Evolutionary conservation across 2,888 invertebrate species (phyloP), one percentile per base, ranked within the genome.

Genomic region (Pachycephus smyrnensis): DNA sequence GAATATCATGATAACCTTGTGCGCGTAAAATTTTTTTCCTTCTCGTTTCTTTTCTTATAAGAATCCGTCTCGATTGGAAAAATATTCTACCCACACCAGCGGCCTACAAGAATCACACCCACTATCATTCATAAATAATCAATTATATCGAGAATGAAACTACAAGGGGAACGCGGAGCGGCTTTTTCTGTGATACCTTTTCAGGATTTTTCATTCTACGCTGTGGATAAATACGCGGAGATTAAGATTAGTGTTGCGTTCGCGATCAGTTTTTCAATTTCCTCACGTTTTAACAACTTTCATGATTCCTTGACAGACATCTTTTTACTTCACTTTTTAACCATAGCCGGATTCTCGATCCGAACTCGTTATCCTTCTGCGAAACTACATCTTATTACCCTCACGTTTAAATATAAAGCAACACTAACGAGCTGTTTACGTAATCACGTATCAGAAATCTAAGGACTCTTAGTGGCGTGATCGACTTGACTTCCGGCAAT

Each of bases 121-220:
- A 87, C 88, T 79, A 55, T 76, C 77, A 76, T 73, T 85, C 85
- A 87, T 89, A 83, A 86, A 88, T 88, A 85, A 78, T 86, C 86
- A 85, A 87, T 87, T 86, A 83, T 82, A 83, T 80, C 79, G 80
- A 73, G 82, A 82, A 84, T 84, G 81, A 80, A 75, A 81, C 9
- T 9, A 55, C 55, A 3, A 55, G 55, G 9, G 23, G 55, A 55
- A 55, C 23, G 23, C 9, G 40, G 6, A 55, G 55, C 55, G 23
- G 55, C 55, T 23, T 55, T 55, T 55, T 55, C 55, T 55, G 78
- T 68, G 79, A 82, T 77, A 82, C 82, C 83, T 84, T 86, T 83
- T 82, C 79, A 82, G 81, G 84, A 81, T 55, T 76, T 76, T 78
- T 79, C 77, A 82, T 84, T 31, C 36, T 55, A 78, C 76, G 33